phyloP scores from a whole-genome alignment of 1,140 invertebrate species.

The Mycetomoellerius zeteki region DNA sequence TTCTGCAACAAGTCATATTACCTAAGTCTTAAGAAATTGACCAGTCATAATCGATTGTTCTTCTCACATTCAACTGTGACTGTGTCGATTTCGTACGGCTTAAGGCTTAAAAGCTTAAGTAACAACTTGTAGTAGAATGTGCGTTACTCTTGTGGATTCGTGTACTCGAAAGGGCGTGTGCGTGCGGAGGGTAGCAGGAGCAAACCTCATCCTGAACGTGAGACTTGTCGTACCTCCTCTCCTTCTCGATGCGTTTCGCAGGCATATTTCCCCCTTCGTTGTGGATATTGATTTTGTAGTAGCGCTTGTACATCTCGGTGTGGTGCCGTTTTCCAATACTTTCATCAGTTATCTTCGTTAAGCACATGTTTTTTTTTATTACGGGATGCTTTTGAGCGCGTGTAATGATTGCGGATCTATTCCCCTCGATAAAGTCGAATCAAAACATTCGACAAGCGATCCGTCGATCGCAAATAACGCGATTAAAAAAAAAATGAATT shows the following conservation, averaged over 20 bases:
- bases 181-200: slow-evolving; percentile 5
- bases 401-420: slow-evolving; percentile 26
- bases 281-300: slow-evolving; percentile 63
- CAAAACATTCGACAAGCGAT: background rate
- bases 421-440: slow-evolving; percentile 24
- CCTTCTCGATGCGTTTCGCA: slow-evolving; percentile 53
- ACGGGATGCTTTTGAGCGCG: background rate
- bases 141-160: slow-evolving; percentile 38
- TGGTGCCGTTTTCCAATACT: slow-evolving; percentile 59
- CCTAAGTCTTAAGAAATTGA: too few relatives aligned
- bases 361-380: slow-evolving; percentile 33
- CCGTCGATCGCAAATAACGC: slow-evolving; percentile 3
- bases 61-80: too few relatives aligned
- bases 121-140: too few relatives aligned
- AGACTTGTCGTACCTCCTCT: slow-evolving; percentile 41
- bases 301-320: slow-evolving; percentile 39
- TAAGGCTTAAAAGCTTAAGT: too few relatives aligned
- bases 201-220: slow-evolving; percentile 54
- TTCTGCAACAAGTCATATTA: too few relatives aligned
- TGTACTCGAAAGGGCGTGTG: slow-evolving; percentile 19
- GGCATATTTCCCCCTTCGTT: slow-evolving; percentile 62
- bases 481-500: background rate
- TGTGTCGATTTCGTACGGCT: too few relatives aligned
- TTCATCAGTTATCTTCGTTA: slow-evolving; percentile 46
- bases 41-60: too few relatives aligned